Percentiles rank a stretch among this genome's conserved stretches.
phyloP scores from a whole-genome alignment of 2,113 vertebrate species.

The Oostethus manadensis region DNA sequence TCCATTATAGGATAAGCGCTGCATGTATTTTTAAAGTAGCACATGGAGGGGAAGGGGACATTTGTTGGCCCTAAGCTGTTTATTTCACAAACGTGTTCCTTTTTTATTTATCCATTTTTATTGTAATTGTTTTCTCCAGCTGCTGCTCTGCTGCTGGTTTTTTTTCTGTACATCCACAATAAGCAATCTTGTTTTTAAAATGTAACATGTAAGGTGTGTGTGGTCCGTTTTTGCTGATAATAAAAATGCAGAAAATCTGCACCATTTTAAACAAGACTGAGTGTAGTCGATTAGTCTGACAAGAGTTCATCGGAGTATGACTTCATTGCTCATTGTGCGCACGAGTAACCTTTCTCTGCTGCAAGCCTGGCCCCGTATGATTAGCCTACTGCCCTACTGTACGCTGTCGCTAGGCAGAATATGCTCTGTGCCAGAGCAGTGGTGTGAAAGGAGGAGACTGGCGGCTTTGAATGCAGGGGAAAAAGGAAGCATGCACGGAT shows the following conservation, averaged over 20 bases:
- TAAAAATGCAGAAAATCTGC: slow-evolving; percentile 63
- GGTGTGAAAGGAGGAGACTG: neutral
- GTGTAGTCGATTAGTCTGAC: slow-evolving; percentile 44
- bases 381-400: slow-evolving; percentile 50
- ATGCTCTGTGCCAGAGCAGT: neutral
- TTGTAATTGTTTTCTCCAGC: slow-evolving; percentile 47
- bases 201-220: slow-evolving; percentile 50
- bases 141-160: slow-evolving; percentile 45
- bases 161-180: slow-evolving; percentile 59
- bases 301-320: slow-evolving; percentile 48
- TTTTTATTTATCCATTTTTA: slow-evolving; percentile 59
- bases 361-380: slow-evolving; percentile 51
- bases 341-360: slow-evolving; percentile 53
- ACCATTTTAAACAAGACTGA: slow-evolving; percentile 43
- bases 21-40: slow-evolving; percentile 66
- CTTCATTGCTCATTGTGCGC: slow-evolving; percentile 56
- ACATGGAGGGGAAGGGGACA: slow-evolving; percentile 43
- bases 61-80: slow-evolving; percentile 58
- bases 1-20: slow-evolving; percentile 57
- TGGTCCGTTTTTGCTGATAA: slow-evolving; percentile 59
- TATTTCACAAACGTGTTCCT: slow-evolving; percentile 53
- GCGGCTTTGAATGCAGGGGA: slow-evolving; percentile 1
- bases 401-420: slow-evolving; percentile 55
- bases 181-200: slow-evolving; percentile 61
- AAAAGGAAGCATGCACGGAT: slow-evolving; percentile 14